Evolutionary conservation across 64 coral and sea anemone genomes (phyloP).

Genomic region (Cladopsammia gracilis): DNA sequence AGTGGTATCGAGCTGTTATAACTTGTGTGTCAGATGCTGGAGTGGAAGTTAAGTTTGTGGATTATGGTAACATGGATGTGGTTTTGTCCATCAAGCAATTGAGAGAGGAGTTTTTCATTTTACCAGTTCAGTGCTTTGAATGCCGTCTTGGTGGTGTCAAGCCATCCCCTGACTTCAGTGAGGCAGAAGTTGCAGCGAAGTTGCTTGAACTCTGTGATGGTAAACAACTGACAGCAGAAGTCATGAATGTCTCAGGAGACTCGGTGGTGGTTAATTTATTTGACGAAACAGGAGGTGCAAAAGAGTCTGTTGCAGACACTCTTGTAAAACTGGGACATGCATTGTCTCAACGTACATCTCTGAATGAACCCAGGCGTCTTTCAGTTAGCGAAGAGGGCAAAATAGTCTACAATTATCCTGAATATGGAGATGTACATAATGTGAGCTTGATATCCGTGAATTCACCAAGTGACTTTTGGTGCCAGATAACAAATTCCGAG

Average conservation of each 20-base stretch:
- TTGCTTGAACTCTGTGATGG: conserved; percentile 53
- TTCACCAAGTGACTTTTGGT: conserved; percentile 79
- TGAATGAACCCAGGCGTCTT: conserved; percentile 47
- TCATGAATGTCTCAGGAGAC: conserved; percentile 49
- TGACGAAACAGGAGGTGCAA: conserved; percentile 17
- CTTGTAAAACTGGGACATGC: conserved; percentile 59
- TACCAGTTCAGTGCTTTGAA: conserved; percentile 88
- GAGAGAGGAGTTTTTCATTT: conserved; percentile 71
- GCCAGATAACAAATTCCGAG: conserved; percentile 43
- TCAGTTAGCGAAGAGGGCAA: conserved; percentile 60
- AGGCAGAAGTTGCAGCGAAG: conserved; percentile 47
- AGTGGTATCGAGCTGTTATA: conserved; percentile 90
- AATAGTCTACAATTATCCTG: conserved; percentile 30
- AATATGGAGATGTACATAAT: conserved; percentile 35
- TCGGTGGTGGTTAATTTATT: conserved; percentile 53
- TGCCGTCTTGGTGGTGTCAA: conserved; percentile 74
- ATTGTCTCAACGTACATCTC: conserved; percentile 8
- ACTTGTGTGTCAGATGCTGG: conserved; percentile 47
- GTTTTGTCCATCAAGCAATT: conserved; percentile 78
- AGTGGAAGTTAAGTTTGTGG: conserved; percentile 89
- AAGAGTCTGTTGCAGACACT: conserved; percentile 62
- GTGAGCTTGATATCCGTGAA: conserved; percentile 61
- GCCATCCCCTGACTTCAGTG: conserved; percentile 18
- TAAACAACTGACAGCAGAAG: conserved; percentile 69
- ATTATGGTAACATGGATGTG: conserved; percentile 92